Evolutionary conservation across 64 coral and sea anemone genomes (phyloP).

Genomic region (Stichodactyla helianthus): DNA sequence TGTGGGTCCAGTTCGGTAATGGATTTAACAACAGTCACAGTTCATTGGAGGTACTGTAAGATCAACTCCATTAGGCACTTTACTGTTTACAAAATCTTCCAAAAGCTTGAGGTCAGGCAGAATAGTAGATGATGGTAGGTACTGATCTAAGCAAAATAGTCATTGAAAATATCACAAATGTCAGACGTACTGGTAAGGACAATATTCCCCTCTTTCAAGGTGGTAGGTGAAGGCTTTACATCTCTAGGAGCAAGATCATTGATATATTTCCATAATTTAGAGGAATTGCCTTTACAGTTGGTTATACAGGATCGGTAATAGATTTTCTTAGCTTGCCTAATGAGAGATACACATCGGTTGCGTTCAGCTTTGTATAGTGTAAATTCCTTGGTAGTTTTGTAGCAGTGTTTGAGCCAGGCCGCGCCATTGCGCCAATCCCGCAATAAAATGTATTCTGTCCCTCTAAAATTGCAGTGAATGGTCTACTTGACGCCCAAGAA

Average conservation of each 20-base stretch:
- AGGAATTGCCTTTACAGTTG: slow-evolving; percentile 3
- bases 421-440: no score
- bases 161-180: not conserved
- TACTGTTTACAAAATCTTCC: not conserved
- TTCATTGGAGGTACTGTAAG: not conserved
- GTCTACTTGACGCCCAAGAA: no score
- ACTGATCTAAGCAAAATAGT: not conserved
- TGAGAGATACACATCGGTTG: slow-evolving; percentile 10
- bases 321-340: not conserved
- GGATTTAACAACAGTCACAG: slow-evolving; percentile 3
- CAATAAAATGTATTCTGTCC: no score
- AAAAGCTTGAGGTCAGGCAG: not conserved
- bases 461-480: no score
- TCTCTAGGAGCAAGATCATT: slow-evolving; percentile 3
- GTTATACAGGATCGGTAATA: slow-evolving; percentile 13
- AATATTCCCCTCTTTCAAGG: not conserved
- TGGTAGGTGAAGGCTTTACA: not conserved
- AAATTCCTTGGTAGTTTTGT: not conserved
- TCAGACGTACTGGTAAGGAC: not conserved
- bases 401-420: no score
- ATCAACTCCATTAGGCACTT: not conserved
- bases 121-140: not conserved
- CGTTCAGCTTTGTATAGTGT: not conserved
- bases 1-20: not conserved
- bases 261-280: slow-evolving; percentile 24